Conservation (phyloP, 2,888 invertebrate genomes). For the Netelia inedita region DNA sequence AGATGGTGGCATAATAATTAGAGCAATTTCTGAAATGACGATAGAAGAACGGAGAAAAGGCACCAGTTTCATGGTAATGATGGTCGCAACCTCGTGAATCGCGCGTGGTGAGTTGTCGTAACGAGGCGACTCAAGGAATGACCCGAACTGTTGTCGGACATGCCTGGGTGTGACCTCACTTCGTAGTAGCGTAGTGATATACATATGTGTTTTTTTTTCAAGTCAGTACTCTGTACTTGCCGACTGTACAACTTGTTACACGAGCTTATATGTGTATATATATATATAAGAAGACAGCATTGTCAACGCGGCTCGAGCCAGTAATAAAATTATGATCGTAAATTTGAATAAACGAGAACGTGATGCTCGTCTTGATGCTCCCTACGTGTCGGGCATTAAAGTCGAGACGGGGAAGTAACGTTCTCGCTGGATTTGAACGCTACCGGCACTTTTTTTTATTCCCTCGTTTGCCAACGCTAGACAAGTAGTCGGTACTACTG, state of each 20-base stretch:
- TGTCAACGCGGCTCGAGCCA: conserved; percentile 49
- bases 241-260: conserved; percentile 65
- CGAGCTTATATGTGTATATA: conserved; percentile 52
- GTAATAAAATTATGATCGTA: conserved; percentile 75
- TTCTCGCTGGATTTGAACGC: background rate
- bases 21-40: conserved; percentile 14
- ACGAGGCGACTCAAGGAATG: conserved; percentile 46
- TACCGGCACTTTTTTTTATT: background rate
- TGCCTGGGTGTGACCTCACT: conserved; percentile 63
- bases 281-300: conserved; percentile 24
- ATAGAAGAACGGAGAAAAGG: conserved; percentile 1
- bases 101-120: conserved; percentile 36
- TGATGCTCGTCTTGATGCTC: conserved; percentile 72
- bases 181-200: conserved; percentile 23
- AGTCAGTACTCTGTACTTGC: conserved; percentile 46
- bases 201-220: background rate
- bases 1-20: background rate
- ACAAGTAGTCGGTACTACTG: background rate
- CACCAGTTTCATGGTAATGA: conserved; percentile 14
- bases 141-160: conserved; percentile 25
- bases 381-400: conserved; percentile 81
- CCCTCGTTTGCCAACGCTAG: background rate
- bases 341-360: conserved; percentile 82
- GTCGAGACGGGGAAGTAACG: background rate
- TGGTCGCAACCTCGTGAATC: conserved; percentile 29